Evolutionary conservation across 2,797 vertebrate species (phyloP).

Genomic region (Mallotus villosus): DNA sequence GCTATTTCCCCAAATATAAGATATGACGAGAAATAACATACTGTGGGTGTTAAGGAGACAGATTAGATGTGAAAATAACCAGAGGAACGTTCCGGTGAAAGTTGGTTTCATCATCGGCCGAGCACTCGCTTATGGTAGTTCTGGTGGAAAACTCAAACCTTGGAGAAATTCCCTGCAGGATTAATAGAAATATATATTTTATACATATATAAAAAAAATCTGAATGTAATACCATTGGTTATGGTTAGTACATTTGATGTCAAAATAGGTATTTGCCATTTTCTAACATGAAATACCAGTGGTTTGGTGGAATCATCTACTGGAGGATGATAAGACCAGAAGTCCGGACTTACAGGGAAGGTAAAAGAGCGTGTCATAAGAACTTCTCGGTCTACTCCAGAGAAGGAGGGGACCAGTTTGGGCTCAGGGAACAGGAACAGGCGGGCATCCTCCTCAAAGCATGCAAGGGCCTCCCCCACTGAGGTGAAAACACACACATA

Average conservation of each 20-base stretch:
- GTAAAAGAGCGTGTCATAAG: slow-evolving; percentile 72
- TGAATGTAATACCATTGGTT: no score
- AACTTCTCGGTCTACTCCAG: slow-evolving; percentile 73
- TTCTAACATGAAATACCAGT: no score
- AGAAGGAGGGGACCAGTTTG: slow-evolving; percentile 72
- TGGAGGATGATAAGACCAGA: no score
- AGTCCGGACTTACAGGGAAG: slow-evolving; percentile 72
- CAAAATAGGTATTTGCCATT: no score
- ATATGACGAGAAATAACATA: background rate
- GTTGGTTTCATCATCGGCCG: slow-evolving; percentile 53
- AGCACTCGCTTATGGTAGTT: slow-evolving; percentile 78
- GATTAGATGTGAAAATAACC: slow-evolving; percentile 40
- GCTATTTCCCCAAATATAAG: no score
- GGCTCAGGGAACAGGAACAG: slow-evolving; percentile 81
- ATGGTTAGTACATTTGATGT: no score
- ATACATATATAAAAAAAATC: no score
- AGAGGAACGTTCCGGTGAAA: slow-evolving; percentile 47
- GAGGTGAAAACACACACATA: slow-evolving; percentile 8
- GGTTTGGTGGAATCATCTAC: no score
- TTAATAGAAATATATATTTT: no score
- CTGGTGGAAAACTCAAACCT: slow-evolving; percentile 83
- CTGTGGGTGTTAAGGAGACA: background rate
- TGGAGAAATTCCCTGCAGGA: slow-evolving; percentile 78
- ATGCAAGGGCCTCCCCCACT: slow-evolving; percentile 71
- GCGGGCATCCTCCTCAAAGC: slow-evolving; percentile 74